Percentiles rank a stretch among this genome's conserved stretches.
phyloP scores from a whole-genome alignment of 2,797 vertebrate genomes.

The Otolemur crassicaudatus region DNA sequence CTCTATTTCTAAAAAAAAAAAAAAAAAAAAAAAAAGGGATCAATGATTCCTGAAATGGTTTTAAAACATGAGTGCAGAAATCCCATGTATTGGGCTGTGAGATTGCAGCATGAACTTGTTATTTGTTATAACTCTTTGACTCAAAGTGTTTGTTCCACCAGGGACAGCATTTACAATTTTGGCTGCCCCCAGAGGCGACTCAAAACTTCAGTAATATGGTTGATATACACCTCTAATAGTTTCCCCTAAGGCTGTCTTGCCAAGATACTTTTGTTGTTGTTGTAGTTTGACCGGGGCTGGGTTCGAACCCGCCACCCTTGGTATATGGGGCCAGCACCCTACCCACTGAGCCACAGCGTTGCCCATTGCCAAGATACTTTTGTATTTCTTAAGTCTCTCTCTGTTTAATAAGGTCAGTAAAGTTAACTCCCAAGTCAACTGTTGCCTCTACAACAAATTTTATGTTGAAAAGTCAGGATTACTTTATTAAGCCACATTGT shows the following conservation, averaged over 20 bases:
- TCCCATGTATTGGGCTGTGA: not conserved
- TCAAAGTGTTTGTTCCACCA: not conserved
- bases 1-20: no score
- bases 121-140: conserved; percentile 8
- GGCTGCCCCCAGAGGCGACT: not conserved
- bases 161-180: not conserved
- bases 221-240: conserved; percentile 24
- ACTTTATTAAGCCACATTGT: not conserved
- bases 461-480: not conserved
- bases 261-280: not conserved
- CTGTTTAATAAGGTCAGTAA: conserved; percentile 8
- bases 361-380: not conserved
- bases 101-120: not conserved
- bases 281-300: no score
- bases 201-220: not conserved
- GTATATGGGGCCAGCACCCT: no score
- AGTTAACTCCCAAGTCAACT: not conserved
- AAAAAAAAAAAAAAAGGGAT: not conserved
- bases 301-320: no score
- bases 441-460: not conserved
- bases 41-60: not conserved
- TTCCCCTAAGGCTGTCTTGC: not conserved
- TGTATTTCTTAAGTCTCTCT: not conserved
- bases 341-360: no score
- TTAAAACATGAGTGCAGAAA: not conserved